Conservation (phyloP, 1,140 invertebrate genomes). For the Nephotettix cincticeps region DNA sequence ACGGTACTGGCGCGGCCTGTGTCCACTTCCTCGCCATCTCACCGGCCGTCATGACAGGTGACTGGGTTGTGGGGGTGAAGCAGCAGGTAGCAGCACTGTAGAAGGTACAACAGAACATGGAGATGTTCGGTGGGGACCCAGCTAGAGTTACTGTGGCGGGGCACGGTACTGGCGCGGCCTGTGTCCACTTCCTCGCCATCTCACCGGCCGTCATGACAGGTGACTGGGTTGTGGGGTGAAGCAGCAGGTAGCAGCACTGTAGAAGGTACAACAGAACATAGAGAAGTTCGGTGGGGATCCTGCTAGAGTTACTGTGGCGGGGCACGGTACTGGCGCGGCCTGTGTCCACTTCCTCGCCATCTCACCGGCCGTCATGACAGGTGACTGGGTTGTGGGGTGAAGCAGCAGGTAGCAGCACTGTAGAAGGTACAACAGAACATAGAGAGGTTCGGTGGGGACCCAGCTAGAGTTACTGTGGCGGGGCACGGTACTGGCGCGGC, state of each 20-base stretch:
- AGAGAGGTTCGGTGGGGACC: constrained; percentile 82
- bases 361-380: constrained; percentile 85
- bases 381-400: too few relatives aligned
- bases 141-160: constrained; percentile 87
- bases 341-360: constrained; percentile 94
- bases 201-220: constrained; percentile 88
- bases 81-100: constrained; percentile 89
- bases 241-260: constrained; percentile 88
- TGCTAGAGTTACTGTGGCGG: constrained; percentile 84
- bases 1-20: constrained; percentile 91
- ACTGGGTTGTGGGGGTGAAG: too few relatives aligned
- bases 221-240: too few relatives aligned
- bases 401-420: constrained; percentile 89
- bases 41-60: constrained; percentile 85
- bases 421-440: constrained; percentile 93
- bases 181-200: constrained; percentile 92
- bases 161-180: constrained; percentile 90
- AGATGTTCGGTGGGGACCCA: constrained; percentile 83
- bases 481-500: too few relatives aligned
- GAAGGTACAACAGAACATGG: constrained; percentile 91
- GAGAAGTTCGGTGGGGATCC: constrained; percentile 85
- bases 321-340: constrained; percentile 91
- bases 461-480: constrained; percentile 82
- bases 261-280: constrained; percentile 92
- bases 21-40: constrained; percentile 95